Percentiles rank a stretch among this genome's conserved stretches.
Conservation (phyloP, 1,140 invertebrate species). For the Diploscapter pachys region DNA sequence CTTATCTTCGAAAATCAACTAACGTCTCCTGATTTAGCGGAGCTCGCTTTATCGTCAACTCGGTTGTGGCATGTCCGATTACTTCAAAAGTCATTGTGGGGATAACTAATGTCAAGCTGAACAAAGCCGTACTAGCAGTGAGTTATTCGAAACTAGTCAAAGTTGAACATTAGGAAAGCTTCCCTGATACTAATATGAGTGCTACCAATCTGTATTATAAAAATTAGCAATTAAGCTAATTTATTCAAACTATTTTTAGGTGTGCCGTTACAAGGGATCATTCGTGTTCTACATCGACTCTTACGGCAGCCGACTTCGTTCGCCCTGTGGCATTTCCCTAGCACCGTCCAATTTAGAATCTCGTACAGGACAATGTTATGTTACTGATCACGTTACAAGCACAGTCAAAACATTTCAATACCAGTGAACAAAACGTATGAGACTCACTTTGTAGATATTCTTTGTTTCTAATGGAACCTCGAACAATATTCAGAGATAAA, state of each 20-base stretch:
- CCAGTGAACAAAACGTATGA: constrained; percentile 13
- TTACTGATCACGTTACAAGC: constrained; percentile 21
- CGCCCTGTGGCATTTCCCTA: constrained; percentile 25
- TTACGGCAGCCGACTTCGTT: constrained; percentile 13
- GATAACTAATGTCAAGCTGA: constrained; percentile 16
- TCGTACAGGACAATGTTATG: constrained; percentile 14
- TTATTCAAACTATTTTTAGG: not conserved
- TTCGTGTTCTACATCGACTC: constrained; percentile 29
- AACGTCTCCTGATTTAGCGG: not conserved
- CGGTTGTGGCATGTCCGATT: constrained; percentile 1
- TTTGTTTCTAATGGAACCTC: not conserved
- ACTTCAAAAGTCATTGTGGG: constrained; percentile 20
- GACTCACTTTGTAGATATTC: not conserved
- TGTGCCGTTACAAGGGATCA: constrained; percentile 26
- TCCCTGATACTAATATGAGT: not conserved
- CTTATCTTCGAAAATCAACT: not conserved
- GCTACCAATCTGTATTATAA: not conserved
- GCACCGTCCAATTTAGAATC: constrained; percentile 3
- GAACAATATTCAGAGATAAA: too few species aligned
- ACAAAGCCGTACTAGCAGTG: constrained; percentile 8
- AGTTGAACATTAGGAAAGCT: too few species aligned
- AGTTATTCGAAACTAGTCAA: not conserved
- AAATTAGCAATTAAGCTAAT: not conserved
- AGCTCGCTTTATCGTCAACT: constrained; percentile 10
- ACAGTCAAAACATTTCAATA: constrained; percentile 25